These are phyloP conservation scores for Drosophila rhopaloa DNA, from an alignment of 1,140 invertebrate species.

Conservation along the genomic window DNA sequence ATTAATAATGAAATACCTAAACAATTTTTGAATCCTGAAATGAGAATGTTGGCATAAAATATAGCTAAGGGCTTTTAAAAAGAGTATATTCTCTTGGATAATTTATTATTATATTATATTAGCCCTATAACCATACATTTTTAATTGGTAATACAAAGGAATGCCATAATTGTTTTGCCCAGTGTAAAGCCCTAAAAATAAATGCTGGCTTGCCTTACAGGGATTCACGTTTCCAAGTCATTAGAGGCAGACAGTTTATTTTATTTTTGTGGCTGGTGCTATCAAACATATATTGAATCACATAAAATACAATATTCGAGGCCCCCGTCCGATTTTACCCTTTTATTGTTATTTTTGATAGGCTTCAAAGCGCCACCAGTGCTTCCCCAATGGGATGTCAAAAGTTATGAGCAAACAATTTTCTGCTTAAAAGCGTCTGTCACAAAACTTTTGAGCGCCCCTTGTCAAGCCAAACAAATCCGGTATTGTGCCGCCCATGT, in stretches of 20 bases:
- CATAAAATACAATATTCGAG: conserved; percentile 34
- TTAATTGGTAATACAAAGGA: no score
- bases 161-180: no score
- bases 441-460: conserved; percentile 72
- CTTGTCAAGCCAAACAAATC: conserved; percentile 65
- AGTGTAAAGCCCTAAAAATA: conserved; percentile 1
- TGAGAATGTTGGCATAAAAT: no score
- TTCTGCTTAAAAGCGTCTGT: conserved; percentile 81
- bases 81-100: no score
- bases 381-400: conserved; percentile 23
- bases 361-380: conserved; percentile 21
- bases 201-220: conserved; percentile 6
- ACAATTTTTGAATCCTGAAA: no score
- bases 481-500: conserved; percentile 41
- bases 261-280: conserved; percentile 20
- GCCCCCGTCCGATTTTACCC: conserved; percentile 10
- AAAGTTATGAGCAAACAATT: conserved; percentile 82
- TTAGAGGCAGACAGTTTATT: conserved; percentile 28
- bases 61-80: no score
- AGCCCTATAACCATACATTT: no score
- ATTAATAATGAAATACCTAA: neutral
- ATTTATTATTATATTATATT: no score
- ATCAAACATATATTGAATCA: conserved; percentile 29
- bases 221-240: conserved; percentile 38
- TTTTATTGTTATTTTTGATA: conserved; percentile 52